Conservation (phyloP, 2,888 invertebrate genomes). For the Microchrysa polita region DNA sequence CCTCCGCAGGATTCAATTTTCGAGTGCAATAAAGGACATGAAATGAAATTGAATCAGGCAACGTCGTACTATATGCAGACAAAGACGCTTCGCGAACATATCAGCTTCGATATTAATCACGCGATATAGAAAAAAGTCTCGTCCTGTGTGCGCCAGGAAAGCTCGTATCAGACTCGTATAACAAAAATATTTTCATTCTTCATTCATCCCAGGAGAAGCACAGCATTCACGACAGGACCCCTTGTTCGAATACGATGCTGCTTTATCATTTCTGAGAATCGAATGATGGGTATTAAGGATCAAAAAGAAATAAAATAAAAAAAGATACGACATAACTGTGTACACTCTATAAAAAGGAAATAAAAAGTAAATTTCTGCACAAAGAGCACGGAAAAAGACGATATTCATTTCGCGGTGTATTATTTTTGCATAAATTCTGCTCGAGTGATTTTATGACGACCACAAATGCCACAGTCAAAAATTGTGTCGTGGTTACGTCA, state of each 20-base stretch:
- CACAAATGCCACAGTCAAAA: conserved; percentile 19
- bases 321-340: conserved; percentile 38
- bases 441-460: conserved; percentile 48
- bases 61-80: conserved; percentile 29
- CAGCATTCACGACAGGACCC: neutral
- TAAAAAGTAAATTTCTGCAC: conserved; percentile 37
- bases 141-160: neutral
- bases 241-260: neutral
- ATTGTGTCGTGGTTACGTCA: neutral
- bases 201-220: neutral
- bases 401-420: conserved; percentile 51
- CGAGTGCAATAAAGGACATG: conserved; percentile 42
- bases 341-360: conserved; percentile 44
- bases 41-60: conserved; percentile 42
- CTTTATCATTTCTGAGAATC: conserved; percentile 31
- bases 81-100: conserved; percentile 26
- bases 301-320: conserved; percentile 41
- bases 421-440: conserved; percentile 52
- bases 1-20: conserved; percentile 33
- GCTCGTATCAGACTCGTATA: neutral
- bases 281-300: conserved; percentile 38
- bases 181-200: conserved; percentile 5
- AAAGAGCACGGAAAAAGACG: conserved; percentile 26
- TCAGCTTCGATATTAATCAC: conserved; percentile 44
- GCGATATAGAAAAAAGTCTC: conserved; percentile 29